Percentiles rank a stretch among this genome's conserved stretches.
Conservation (phyloP, 2,797 vertebrate genomes). For the Alosa sapidissima region DNA sequence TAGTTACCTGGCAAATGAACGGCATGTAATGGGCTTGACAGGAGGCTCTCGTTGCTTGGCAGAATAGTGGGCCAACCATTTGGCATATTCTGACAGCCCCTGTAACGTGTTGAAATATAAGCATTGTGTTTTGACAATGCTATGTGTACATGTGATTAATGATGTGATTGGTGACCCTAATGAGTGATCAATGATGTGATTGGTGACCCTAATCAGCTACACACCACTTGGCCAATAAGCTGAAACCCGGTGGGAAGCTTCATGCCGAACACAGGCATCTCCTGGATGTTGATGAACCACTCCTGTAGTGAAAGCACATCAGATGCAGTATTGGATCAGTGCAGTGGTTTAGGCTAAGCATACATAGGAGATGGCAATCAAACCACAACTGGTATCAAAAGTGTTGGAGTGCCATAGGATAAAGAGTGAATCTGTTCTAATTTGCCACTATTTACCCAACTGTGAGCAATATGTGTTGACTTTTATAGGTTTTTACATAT, state of each 20-base stretch:
- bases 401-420: neutral
- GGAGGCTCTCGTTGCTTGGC: conserved; percentile 67
- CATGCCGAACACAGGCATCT: conserved; percentile 79
- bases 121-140: neutral
- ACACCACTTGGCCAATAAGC: conserved; percentile 85
- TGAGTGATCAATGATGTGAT: neutral
- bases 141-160: neutral
- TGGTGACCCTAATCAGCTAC: conserved; percentile 47
- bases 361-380: neutral
- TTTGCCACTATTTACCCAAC: too few relatives aligned
- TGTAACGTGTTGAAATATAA: conserved; percentile 46
- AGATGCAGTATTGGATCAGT: neutral
- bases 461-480: too few relatives aligned
- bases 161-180: neutral
- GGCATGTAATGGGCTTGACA: conserved; percentile 69
- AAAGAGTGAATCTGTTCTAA: too few relatives aligned
- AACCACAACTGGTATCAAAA: neutral
- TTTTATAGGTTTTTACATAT: too few relatives aligned
- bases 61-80: conserved; percentile 81
- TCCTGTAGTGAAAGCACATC: conserved; percentile 63
- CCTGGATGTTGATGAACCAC: conserved; percentile 77
- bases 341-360: neutral
- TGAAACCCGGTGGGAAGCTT: conserved; percentile 84
- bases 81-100: conserved; percentile 83
- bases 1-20: conserved; percentile 76